These are phyloP conservation scores for Eupithecia dodoneata DNA, from an alignment of 2,888 invertebrate species.

Conservation along the genomic window DNA sequence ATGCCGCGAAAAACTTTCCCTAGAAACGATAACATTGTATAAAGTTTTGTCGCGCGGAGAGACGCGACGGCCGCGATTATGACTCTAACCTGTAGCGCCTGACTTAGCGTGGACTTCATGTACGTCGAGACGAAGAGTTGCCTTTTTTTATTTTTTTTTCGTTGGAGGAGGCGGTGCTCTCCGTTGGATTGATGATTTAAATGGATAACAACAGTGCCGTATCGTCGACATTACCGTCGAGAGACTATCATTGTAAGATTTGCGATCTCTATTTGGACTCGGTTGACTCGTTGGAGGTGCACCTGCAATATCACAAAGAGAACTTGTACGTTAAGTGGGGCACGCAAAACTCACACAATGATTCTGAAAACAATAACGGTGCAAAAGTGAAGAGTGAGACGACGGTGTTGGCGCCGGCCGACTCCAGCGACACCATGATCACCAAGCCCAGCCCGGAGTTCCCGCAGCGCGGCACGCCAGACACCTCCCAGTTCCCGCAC, in stretches of 20 bases:
- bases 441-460: conserved; percentile 86
- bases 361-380: conserved; percentile 87
- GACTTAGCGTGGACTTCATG: conserved; percentile 74
- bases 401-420: conserved; percentile 88
- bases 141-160: conserved; percentile 81
- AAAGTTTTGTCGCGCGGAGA: conserved; percentile 63
- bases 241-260: conserved; percentile 89
- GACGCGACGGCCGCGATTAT: conserved; percentile 65
- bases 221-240: conserved; percentile 83
- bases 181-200: conserved; percentile 79
- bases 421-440: conserved; percentile 88
- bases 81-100: conserved; percentile 76
- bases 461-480: conserved; percentile 84
- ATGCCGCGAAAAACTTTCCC: conserved; percentile 83
- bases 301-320: conserved; percentile 91
- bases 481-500: conserved; percentile 85
- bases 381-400: conserved; percentile 85
- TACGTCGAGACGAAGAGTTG: conserved; percentile 71
- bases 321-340: conserved; percentile 90
- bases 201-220: conserved; percentile 83
- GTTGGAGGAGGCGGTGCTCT: conserved; percentile 80
- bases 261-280: conserved; percentile 91
- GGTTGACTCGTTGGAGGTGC: conserved; percentile 90
- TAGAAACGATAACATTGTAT: conserved; percentile 71
- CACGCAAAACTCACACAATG: conserved; percentile 82